These are phyloP conservation scores for Dicyrtomina minuta DNA, from an alignment of 2,888 invertebrate species.

Conservation along the genomic window DNA sequence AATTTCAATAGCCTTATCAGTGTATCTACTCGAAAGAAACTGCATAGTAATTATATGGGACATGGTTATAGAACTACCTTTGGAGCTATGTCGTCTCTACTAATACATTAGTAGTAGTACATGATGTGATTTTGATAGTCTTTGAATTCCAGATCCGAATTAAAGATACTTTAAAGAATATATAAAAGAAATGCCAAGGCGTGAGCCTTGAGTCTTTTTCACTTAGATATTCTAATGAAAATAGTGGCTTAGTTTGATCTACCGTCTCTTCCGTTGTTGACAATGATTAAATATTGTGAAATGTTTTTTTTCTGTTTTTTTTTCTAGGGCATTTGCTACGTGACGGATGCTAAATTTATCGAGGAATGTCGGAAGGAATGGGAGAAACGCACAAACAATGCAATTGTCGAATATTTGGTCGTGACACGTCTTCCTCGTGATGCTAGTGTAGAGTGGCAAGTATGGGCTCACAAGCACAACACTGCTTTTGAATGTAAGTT, in stretches of 20 bases:
- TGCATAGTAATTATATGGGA: neutral
- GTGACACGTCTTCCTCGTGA: conserved; percentile 76
- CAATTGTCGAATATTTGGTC: conserved; percentile 83
- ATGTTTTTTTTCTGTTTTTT: neutral
- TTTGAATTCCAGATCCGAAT: no score
- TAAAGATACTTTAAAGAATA: no score
- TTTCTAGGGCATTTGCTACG: conserved; percentile 78
- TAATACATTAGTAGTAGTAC: no score
- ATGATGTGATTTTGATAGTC: no score
- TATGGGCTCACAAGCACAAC: conserved; percentile 86
- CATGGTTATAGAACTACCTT: neutral
- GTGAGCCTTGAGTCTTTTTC: neutral
- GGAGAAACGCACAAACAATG: conserved; percentile 76
- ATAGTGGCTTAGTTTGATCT: neutral
- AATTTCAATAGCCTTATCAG: no score
- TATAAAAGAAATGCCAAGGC: no score
- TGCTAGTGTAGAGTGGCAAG: conserved; percentile 88
- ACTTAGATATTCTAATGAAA: neutral
- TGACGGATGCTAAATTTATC: conserved; percentile 71
- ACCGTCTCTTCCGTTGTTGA: neutral
- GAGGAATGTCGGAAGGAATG: conserved; percentile 76
- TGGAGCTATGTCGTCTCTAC: no score
- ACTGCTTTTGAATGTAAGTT: conserved; percentile 81
- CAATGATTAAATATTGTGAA: neutral
- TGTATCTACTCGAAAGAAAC: no score